A percentile compares a stretch with the other conserved stretches of the same genome.
Conservation (phyloP, 2,888 invertebrate genomes). For the Dorcus hopei region DNA sequence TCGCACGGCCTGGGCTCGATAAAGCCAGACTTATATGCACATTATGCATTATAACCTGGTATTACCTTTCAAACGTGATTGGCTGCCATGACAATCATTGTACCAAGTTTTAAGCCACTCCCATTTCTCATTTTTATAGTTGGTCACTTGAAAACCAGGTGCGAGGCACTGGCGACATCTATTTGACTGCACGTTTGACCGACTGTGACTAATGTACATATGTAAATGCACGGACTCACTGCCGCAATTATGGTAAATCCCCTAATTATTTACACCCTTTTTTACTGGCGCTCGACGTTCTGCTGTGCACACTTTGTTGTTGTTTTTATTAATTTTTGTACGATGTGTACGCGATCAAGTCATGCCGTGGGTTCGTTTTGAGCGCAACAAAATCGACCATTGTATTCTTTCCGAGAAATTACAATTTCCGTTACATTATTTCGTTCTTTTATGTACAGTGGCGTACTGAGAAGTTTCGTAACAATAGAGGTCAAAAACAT, state of each 20-base stretch:
- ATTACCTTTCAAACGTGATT: slow-evolving; percentile 50
- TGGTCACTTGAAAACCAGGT: slow-evolving; percentile 40
- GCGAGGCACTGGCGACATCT: slow-evolving; percentile 19
- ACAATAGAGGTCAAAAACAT: too few relatives aligned
- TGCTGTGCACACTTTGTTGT: not conserved
- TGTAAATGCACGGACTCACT: slow-evolving; percentile 42
- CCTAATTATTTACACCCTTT: slow-evolving; percentile 39
- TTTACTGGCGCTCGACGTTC: not conserved
- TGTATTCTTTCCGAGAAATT: too few relatives aligned
- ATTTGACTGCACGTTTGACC: slow-evolving; percentile 28
- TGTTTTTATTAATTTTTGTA: not conserved
- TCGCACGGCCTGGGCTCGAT: slow-evolving; percentile 37
- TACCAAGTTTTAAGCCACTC: slow-evolving; percentile 47
- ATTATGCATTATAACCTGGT: slow-evolving; percentile 49
- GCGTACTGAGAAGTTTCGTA: too few relatives aligned
- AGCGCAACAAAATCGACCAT: too few relatives aligned
- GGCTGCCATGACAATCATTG: slow-evolving; percentile 49
- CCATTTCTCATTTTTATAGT: slow-evolving; percentile 43
- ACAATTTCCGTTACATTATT: too few relatives aligned
- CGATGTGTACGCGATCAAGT: not conserved
- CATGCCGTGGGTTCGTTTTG: not conserved
- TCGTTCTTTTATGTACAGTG: too few relatives aligned
- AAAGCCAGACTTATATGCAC: slow-evolving; percentile 43
- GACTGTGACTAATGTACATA: slow-evolving; percentile 45
- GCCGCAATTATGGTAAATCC: slow-evolving; percentile 42